Percentiles rank a stretch among this genome's conserved stretches.
Evolutionary conservation across 2,797 vertebrate species (phyloP).

Genomic region (Xerus rutilus): DNA sequence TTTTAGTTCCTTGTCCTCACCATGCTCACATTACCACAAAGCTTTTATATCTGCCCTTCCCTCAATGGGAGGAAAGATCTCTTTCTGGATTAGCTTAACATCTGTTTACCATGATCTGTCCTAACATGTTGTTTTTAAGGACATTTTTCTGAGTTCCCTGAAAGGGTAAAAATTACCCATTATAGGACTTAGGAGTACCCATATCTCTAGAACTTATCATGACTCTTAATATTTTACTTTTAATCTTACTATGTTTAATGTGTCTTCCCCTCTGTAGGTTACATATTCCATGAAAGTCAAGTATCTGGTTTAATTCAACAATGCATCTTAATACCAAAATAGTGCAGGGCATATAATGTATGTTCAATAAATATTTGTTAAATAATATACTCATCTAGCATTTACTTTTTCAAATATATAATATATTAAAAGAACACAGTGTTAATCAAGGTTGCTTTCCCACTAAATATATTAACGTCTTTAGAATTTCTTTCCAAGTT

Average conservation of each 20-base stretch:
- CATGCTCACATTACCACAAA: neutral
- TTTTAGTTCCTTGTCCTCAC: neutral
- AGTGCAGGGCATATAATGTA: neutral
- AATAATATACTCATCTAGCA: neutral
- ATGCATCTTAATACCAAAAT: neutral
- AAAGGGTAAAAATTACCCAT: neutral
- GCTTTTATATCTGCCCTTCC: neutral
- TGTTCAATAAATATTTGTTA: neutral
- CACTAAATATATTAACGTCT: neutral
- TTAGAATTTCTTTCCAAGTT: slow-evolving; percentile 25
- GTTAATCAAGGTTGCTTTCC: slow-evolving; percentile 35
- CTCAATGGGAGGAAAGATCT: neutral
- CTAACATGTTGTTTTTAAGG: neutral
- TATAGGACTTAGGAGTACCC: neutral
- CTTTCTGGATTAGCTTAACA: neutral
- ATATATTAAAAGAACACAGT: neutral
- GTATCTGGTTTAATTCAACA: slow-evolving; percentile 56
- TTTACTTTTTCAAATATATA: neutral
- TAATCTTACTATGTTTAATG: neutral
- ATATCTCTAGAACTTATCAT: neutral
- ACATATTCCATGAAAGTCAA: slow-evolving; percentile 24
- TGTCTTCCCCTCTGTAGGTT: neutral
- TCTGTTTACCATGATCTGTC: neutral
- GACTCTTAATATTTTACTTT: neutral
- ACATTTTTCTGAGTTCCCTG: neutral